Conservation (phyloP, 1,140 invertebrate genomes). For the Choristoneura fumiferana region DNA sequence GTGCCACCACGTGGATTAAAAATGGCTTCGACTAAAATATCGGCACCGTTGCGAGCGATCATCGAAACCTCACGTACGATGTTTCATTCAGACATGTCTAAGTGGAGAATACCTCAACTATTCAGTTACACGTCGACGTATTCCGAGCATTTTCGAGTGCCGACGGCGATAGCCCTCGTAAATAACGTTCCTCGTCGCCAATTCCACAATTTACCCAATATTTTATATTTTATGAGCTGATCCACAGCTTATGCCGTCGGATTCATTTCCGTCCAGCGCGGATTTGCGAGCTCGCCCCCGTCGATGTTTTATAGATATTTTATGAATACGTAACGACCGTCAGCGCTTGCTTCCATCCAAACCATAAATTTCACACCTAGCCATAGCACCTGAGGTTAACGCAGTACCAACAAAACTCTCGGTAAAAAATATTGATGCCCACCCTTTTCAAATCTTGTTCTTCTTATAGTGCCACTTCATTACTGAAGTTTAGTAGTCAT, state of each 20-base stretch:
- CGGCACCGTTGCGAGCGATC: not conserved
- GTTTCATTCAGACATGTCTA: too few species aligned
- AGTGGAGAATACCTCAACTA: too few species aligned
- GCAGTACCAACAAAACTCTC: too few species aligned
- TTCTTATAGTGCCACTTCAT: too few species aligned
- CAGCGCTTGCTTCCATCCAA: not conserved
- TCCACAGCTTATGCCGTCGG: not conserved
- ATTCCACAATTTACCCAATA: constrained; percentile 3
- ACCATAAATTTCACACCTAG: not conserved
- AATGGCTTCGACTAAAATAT: not conserved
- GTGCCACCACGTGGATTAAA: too few species aligned
- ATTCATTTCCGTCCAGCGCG: not conserved
- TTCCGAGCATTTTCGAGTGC: too few species aligned
- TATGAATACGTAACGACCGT: not conserved
- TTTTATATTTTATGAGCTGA: constrained; percentile 8
- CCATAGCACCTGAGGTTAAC: too few species aligned
- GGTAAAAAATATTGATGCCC: too few species aligned
- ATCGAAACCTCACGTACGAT: not conserved
- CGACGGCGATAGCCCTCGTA: not conserved
- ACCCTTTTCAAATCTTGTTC: too few species aligned
- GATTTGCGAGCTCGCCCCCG: not conserved
- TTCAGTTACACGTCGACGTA: too few species aligned
- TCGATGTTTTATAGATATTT: not conserved
- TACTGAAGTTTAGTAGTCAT: too few species aligned
- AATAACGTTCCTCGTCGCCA: not conserved